These are phyloP conservation scores for Nomada lathburiana DNA, from an alignment of 2,888 invertebrate genomes.

Conservation along the genomic window DNA sequence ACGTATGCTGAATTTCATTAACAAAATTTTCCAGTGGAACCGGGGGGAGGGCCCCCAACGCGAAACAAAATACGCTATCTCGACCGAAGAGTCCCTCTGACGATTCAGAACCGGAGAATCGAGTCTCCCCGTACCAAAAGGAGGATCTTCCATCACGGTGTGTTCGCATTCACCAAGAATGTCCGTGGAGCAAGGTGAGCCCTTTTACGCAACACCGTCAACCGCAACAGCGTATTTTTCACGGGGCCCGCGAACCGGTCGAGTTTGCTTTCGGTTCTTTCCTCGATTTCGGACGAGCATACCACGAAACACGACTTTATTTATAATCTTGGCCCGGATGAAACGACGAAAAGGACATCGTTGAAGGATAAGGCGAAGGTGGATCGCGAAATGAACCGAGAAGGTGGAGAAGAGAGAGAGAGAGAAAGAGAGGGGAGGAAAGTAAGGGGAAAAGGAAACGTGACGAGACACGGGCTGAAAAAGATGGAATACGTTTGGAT, in stretches of 20 bases:
- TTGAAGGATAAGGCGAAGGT: slow-evolving; percentile 17
- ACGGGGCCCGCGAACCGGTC: slow-evolving; percentile 6
- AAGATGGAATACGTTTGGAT: neutral
- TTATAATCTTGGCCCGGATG: slow-evolving; percentile 23
- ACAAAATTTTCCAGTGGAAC: too few relatives aligned
- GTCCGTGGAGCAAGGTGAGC: slow-evolving; percentile 22
- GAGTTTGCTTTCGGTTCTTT: slow-evolving; percentile 14
- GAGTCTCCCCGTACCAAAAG: neutral
- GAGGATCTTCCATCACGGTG: neutral
- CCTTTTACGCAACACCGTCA: slow-evolving; percentile 37
- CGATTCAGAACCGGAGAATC: neutral
- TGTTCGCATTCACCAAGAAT: slow-evolving; percentile 7
- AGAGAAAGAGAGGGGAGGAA: neutral
- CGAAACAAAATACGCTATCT: too few relatives aligned
- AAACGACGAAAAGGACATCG: slow-evolving; percentile 25
- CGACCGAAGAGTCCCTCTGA: too few relatives aligned
- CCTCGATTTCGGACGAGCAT: slow-evolving; percentile 28
- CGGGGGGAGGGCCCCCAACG: too few relatives aligned
- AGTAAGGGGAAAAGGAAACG: neutral
- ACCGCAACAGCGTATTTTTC: slow-evolving; percentile 33
- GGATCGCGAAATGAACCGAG: neutral
- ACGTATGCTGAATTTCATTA: too few relatives aligned
- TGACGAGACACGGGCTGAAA: neutral
- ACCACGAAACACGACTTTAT: slow-evolving; percentile 19
- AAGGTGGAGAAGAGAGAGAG: neutral